Percentiles rank a stretch among this genome's conserved stretches.
phyloP scores from a whole-genome alignment of 2,888 invertebrate species.

The Amblyjoppa proteus region DNA sequence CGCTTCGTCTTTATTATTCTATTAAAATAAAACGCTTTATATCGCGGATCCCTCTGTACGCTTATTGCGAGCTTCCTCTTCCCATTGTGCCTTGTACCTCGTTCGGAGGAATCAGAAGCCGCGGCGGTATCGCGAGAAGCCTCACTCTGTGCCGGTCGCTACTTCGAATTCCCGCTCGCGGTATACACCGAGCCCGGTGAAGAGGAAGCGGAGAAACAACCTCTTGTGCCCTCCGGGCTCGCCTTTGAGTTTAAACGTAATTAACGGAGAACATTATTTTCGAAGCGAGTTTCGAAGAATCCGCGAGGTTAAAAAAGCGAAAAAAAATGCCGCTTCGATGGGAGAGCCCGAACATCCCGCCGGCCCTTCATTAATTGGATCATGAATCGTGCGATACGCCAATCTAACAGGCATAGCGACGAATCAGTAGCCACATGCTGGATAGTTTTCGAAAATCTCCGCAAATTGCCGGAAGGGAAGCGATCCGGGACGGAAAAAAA shows the following conservation, averaged over 20 bases:
- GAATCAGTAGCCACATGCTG: conserved; percentile 32
- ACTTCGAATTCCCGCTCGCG: conserved; percentile 5
- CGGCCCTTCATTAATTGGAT: conserved; percentile 5
- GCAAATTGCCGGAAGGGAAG: conserved; percentile 48
- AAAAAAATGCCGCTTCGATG: neutral
- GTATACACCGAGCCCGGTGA: neutral
- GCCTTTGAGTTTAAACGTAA: conserved; percentile 16
- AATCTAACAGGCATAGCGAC: conserved; percentile 40
- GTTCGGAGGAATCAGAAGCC: conserved; percentile 18
- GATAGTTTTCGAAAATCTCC: conserved; percentile 50
- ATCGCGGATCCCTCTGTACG: conserved; percentile 68
- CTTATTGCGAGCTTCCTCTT: conserved; percentile 67
- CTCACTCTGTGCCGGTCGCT: neutral
- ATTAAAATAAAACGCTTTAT: conserved; percentile 77
- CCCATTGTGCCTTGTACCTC: conserved; percentile 52
- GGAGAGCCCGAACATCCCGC: neutral
- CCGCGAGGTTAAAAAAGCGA: neutral
- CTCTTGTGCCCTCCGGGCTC: neutral
- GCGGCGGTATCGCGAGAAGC: neutral
- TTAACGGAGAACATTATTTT: neutral
- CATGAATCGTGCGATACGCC: conserved; percentile 53
- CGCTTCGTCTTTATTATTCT: conserved; percentile 77
- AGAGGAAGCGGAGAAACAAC: neutral
- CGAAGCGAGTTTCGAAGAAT: neutral
- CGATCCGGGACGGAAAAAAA: conserved; percentile 32